phyloP scores from a whole-genome alignment of 1,140 invertebrate species.

The Lanistes nyassanus region DNA sequence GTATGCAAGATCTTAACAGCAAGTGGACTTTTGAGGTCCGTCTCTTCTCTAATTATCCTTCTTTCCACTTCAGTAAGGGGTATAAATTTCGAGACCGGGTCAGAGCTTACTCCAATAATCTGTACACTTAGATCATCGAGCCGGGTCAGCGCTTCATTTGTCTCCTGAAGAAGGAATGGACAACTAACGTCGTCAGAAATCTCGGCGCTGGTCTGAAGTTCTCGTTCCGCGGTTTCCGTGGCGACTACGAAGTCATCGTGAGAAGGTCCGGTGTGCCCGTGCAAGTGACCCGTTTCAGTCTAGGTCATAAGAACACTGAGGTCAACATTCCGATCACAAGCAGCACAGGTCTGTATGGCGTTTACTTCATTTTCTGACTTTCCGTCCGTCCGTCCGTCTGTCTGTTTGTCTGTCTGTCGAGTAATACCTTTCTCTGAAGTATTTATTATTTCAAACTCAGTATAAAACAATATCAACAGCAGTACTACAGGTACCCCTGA shows the following conservation, averaged over 20 bases:
- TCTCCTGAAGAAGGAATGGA: constrained; percentile 23
- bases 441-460: too few relatives aligned
- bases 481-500: too few relatives aligned
- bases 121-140: constrained; percentile 15
- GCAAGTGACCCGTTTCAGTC: constrained; percentile 1
- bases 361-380: not conserved
- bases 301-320: not conserved
- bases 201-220: constrained; percentile 4
- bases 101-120: too few relatives aligned
- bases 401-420: too few relatives aligned
- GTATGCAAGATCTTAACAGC: too few relatives aligned
- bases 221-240: constrained; percentile 9
- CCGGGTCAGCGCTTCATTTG: constrained; percentile 3
- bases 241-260: constrained; percentile 24
- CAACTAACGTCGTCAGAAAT: constrained; percentile 5
- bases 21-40: too few relatives aligned
- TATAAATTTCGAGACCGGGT: too few relatives aligned
- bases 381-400: too few relatives aligned
- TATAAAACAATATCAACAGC: too few relatives aligned
- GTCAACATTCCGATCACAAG: constrained; percentile 7
- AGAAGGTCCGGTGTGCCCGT: constrained; percentile 10
- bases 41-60: too few relatives aligned
- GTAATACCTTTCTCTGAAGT: too few relatives aligned
- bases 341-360: not conserved
- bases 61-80: too few relatives aligned